Percentiles rank a stretch among this genome's conserved stretches.
Conservation (phyloP, 1,140 invertebrate species). For the Eriocheir sinensis region DNA sequence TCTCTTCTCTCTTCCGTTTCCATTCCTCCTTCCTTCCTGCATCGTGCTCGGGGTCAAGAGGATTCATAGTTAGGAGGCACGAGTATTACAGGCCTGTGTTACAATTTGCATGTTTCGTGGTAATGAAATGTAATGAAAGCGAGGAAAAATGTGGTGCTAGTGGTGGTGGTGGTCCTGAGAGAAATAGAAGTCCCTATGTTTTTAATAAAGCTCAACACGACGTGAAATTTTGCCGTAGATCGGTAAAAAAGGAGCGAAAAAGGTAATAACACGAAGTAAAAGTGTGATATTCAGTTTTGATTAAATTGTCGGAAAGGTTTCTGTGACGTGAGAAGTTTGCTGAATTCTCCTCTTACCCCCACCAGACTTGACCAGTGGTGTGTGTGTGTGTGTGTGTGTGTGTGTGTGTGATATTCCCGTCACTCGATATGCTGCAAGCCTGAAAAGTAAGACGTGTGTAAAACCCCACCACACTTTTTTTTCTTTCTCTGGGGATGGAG, state of each 20-base stretch:
- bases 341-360: not conserved
- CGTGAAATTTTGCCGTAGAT: not conserved
- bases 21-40: not conserved
- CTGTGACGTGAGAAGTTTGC: constrained; percentile 12
- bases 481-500: too few species aligned
- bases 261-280: not conserved
- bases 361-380: not conserved
- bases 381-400: not conserved
- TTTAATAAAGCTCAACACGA: too few species aligned
- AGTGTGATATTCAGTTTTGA: constrained; percentile 25
- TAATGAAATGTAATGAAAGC: not conserved
- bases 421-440: not conserved
- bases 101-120: not conserved
- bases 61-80: not conserved
- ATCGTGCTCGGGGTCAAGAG: not conserved
- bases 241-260: not conserved
- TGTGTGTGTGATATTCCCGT: not conserved
- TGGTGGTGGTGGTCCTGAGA: not conserved
- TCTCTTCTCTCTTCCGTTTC: not conserved
- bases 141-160: not conserved
- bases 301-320: constrained; percentile 25
- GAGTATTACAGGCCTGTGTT: not conserved
- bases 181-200: too few species aligned
- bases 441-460: not conserved
- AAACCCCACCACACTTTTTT: not conserved